Evolutionary conservation across 2,113 vertebrate species (phyloP), one percentile per base, ranked within the genome.

Genomic region (Platichthys stellatus): DNA sequence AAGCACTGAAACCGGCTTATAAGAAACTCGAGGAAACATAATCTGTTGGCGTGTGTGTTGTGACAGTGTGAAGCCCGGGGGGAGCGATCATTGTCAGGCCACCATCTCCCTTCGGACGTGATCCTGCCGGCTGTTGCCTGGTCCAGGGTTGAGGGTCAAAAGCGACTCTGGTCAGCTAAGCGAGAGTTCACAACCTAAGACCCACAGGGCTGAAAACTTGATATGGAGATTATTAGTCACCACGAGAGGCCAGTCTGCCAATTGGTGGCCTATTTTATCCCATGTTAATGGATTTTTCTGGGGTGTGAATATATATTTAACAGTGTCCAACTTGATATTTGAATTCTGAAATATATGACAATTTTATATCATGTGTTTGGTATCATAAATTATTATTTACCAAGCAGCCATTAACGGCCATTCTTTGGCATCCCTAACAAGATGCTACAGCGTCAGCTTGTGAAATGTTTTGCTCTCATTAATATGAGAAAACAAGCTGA

Each of bases 161-260:
- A 78, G 82, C 85, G 85, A 84, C 66, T 90, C 82, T 73, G 86
- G 87, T 91, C 87, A 75, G 72, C 78, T 87, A 70, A 86, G 81
- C 68, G 74, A 35, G 69, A 86, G 85, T 80, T 82, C 78, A 70
- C 70, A 68, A 72, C 81, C 90, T 80, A 5, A 69, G 72, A 69
- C 80, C 78, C 23, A 31, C 77, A 67, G 76, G 76, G 75, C 20
- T 65, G 53, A 65, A 70, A 61, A 75, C 43, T 62, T 78, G 68
- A 84, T 87, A 76, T 83, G 80, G 71, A 89, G 76, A 88, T 87
- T 69, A 86, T 82, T 54, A 76, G 43, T 38, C 21, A 53, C 45
- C 45, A 23, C 23, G 64, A 74, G 60, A 70, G 78, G 66, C 71
- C 82, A 80, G 23, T 54, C 43, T 71, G 56, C 26, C 72, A 72